These are phyloP conservation scores for Mycetomoellerius zeteki DNA, from an alignment of 1,140 invertebrate genomes.

Conservation along the genomic window DNA sequence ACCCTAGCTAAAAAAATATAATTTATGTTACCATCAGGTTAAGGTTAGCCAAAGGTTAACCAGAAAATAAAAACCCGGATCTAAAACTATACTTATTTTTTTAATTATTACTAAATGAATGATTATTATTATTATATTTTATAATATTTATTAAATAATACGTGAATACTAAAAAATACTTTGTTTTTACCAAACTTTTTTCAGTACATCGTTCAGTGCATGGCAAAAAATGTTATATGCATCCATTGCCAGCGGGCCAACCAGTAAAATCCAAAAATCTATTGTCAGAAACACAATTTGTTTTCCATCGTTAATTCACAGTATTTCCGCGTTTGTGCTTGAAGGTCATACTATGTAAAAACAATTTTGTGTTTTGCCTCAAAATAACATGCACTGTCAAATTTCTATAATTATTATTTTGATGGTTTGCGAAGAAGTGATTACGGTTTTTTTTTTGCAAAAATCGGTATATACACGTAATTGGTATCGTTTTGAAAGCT, in stretches of 20 bases:
- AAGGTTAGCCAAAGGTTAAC: too few relatives aligned
- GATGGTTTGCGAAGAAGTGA: not conserved
- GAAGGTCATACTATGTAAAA: not conserved
- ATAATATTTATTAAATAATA: too few relatives aligned
- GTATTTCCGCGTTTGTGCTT: not conserved
- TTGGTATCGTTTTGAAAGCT: slow-evolving; percentile 17
- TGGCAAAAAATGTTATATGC: not conserved
- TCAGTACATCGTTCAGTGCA: too few relatives aligned
- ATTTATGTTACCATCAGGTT: too few relatives aligned
- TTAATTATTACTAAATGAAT: too few relatives aligned
- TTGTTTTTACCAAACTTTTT: too few relatives aligned
- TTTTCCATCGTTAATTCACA: slow-evolving; percentile 17
- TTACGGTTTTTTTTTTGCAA: slow-evolving; percentile 8
- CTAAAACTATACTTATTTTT: too few relatives aligned
- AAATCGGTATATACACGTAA: not conserved
- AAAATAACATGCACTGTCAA: not conserved
- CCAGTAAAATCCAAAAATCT: not conserved
- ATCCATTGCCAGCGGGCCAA: not conserved
- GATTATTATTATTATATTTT: too few relatives aligned
- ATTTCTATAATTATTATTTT: not conserved
- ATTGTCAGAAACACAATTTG: slow-evolving; percentile 4
- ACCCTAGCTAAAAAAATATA: too few relatives aligned
- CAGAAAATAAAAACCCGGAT: too few relatives aligned
- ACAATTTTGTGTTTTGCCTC: not conserved
- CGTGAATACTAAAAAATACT: too few relatives aligned